Conservation (phyloP, 2,888 invertebrate species). For the Acleris laterana region DNA sequence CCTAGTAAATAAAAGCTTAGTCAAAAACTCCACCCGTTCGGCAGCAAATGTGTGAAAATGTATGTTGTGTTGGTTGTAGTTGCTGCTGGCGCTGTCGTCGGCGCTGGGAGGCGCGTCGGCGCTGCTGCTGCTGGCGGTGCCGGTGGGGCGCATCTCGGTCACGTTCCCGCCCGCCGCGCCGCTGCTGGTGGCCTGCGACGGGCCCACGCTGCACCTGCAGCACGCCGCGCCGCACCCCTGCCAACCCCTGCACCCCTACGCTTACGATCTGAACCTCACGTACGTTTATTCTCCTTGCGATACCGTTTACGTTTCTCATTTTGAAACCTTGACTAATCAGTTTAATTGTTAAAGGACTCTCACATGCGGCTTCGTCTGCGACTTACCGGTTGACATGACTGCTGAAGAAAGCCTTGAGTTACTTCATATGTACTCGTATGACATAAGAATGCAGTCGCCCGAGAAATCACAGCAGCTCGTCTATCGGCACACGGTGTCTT, state of each 20-base stretch:
- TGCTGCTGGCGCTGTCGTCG: slow-evolving; percentile 87
- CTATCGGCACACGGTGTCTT: slow-evolving; percentile 72
- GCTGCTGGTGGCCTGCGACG: slow-evolving; percentile 83
- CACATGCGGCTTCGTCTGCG: slow-evolving; percentile 86
- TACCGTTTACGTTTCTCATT: neutral
- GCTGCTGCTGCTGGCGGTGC: slow-evolving; percentile 87
- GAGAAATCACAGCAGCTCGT: slow-evolving; percentile 63
- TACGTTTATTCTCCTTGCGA: slow-evolving; percentile 48
- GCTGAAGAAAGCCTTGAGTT: slow-evolving; percentile 74
- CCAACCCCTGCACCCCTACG: slow-evolving; percentile 70
- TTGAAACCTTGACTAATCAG: neutral
- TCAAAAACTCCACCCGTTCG: too few species aligned
- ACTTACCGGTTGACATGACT: slow-evolving; percentile 67
- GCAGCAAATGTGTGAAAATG: too few species aligned
- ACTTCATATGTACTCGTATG: slow-evolving; percentile 80
- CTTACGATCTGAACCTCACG: slow-evolving; percentile 77
- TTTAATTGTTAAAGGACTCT: slow-evolving; percentile 61
- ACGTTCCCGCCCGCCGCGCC: slow-evolving; percentile 86
- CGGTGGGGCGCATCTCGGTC: slow-evolving; percentile 87
- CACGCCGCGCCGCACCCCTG: slow-evolving; percentile 80
- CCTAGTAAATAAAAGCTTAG: too few species aligned
- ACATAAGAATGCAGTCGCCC: slow-evolving; percentile 76
- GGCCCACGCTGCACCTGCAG: slow-evolving; percentile 60
- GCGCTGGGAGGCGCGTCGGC: slow-evolving; percentile 87
- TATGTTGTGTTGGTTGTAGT: slow-evolving; percentile 62